Percentiles rank a stretch among this genome's conserved stretches.
These are phyloP conservation scores for Macrobrachium rosenbergii DNA, from an alignment of 1,140 invertebrate genomes.

Conservation along the genomic window DNA sequence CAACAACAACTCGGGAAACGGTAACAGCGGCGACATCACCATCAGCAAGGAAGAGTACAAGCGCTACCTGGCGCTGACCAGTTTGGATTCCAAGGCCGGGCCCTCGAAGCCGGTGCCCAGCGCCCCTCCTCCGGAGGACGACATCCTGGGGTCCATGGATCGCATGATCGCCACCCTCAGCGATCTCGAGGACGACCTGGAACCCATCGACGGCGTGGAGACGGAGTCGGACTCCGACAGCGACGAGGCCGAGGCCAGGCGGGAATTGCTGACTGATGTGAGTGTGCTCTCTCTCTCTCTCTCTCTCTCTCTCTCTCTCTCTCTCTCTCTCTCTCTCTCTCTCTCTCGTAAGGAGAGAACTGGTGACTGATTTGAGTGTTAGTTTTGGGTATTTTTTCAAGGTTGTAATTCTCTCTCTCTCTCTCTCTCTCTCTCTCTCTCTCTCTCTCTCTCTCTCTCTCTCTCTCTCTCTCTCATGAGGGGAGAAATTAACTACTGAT, in stretches of 20 bases:
- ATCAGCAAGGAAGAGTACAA: constrained; percentile 14
- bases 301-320: too few species aligned
- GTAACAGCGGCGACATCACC: constrained; percentile 36
- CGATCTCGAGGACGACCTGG: constrained; percentile 62
- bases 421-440: not conserved
- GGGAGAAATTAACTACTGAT: too few species aligned
- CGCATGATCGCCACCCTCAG: constrained; percentile 64
- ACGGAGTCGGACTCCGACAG: constrained; percentile 75
- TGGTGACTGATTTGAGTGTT: too few species aligned
- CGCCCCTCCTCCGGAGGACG: constrained; percentile 56
- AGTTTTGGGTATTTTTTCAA: constrained; percentile 16
- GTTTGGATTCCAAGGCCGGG: constrained; percentile 24
- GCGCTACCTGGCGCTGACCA: constrained; percentile 37
- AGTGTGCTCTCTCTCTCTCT: too few species aligned
- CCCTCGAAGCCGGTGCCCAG: constrained; percentile 21
- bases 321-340: too few species aligned
- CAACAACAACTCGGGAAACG: constrained; percentile 54
- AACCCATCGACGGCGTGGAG: constrained; percentile 61
- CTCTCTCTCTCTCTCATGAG: not conserved
- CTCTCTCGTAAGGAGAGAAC: too few species aligned
- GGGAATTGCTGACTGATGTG: constrained; percentile 84
- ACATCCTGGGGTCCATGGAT: constrained; percentile 60
- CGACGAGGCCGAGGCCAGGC: constrained; percentile 76
- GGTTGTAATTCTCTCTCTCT: not conserved
- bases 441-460: not conserved